phyloP scores from a whole-genome alignment of 2,113 vertebrate genomes.

The Sakesphorus luctuosus region DNA sequence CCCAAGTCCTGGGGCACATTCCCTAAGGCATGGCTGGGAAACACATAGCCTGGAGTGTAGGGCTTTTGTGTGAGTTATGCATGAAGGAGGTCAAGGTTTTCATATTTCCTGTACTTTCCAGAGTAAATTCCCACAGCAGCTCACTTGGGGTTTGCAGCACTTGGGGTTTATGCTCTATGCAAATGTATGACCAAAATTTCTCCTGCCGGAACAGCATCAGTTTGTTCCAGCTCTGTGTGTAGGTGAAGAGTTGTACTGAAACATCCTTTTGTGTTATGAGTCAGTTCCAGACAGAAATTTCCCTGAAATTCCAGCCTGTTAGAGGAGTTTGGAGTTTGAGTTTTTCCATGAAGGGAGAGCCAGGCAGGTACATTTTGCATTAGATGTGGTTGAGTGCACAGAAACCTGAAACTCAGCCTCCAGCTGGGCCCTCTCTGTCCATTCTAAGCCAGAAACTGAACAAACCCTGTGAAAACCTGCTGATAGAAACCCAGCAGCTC shows the following conservation, averaged over 20 bases:
- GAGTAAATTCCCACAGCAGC: conserved; percentile 1
- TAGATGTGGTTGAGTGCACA: conserved; percentile 34
- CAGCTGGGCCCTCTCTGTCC: neutral
- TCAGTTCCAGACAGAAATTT: conserved; percentile 25
- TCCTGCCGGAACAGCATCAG: neutral
- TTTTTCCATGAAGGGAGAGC: neutral
- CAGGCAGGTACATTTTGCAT: conserved; percentile 11
- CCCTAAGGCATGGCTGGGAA: neutral
- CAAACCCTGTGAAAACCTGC: neutral
- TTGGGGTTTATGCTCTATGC: conserved; percentile 14
- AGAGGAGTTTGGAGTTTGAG: neutral
- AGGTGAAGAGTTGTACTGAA: conserved; percentile 14
- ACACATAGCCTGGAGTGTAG: neutral
- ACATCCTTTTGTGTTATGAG: neutral
- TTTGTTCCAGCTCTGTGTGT: conserved; percentile 16
- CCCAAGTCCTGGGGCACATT: neutral
- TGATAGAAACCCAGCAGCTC: neutral
- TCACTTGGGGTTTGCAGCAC: neutral
- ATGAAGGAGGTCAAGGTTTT: neutral
- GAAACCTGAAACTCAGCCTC: conserved; percentile 29
- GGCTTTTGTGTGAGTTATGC: neutral
- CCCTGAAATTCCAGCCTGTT: conserved; percentile 7
- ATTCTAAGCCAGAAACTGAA: neutral
- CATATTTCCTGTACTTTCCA: conserved; percentile 14
- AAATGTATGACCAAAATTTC: neutral